These are phyloP conservation scores for Cheilosia vernalis DNA, from an alignment of 2,888 invertebrate genomes.

Conservation along the genomic window DNA sequence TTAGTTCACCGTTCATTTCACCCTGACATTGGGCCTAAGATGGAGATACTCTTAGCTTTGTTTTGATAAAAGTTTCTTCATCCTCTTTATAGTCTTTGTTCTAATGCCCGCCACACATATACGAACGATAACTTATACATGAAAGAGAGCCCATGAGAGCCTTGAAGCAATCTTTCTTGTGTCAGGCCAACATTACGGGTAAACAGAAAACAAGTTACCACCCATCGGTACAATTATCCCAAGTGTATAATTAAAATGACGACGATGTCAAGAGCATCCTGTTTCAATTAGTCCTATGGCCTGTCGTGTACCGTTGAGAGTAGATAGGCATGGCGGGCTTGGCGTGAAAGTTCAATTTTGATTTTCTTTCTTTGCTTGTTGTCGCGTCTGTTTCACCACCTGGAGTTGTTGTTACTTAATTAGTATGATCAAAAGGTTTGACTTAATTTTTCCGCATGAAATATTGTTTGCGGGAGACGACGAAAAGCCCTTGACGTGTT, in stretches of 20 bases:
- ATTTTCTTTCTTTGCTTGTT: conserved; percentile 12
- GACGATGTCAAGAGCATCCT: conserved; percentile 63
- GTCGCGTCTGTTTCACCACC: neutral
- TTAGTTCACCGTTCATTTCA: conserved; percentile 60
- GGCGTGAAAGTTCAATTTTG: conserved; percentile 49
- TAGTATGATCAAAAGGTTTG: conserved; percentile 71
- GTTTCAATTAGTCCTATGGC: conserved; percentile 72
- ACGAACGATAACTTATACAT: neutral
- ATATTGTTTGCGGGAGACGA: conserved; percentile 41
- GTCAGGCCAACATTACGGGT: conserved; percentile 21
- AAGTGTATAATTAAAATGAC: conserved; percentile 51
- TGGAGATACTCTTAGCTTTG: conserved; percentile 22
- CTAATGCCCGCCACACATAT: conserved; percentile 11
- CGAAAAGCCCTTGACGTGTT: conserved; percentile 34
- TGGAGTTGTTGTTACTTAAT: conserved; percentile 64
- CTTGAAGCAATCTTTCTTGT: conserved; percentile 40
- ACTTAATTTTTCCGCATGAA: conserved; percentile 71
- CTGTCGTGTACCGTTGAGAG: neutral
- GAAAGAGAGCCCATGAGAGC: neutral
- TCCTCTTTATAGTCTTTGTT: conserved; percentile 15
- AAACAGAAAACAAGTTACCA: conserved; percentile 45
- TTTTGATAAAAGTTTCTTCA: conserved; percentile 43
- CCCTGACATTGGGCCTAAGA: conserved; percentile 54
- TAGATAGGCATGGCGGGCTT: too few relatives aligned
- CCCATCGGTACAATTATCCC: neutral